Evolutionary conservation across 2,797 vertebrate genomes (phyloP), one percentile per base, ranked within the genome.

Genomic region (Eleutherodactylus coqui): DNA sequence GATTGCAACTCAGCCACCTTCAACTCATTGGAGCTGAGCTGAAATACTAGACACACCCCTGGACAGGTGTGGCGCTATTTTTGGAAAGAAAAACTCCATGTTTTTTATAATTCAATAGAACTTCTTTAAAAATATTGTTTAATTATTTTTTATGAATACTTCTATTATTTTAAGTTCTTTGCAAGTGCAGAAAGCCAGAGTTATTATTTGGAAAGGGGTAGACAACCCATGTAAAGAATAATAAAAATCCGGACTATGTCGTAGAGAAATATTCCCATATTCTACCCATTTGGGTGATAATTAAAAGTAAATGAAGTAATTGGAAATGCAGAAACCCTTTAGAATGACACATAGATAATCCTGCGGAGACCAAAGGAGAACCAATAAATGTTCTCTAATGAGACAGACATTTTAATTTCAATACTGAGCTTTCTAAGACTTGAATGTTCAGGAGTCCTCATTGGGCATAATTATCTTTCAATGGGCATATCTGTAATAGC

Each of bases 241-340:
- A 32, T 51, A 1, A 51, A 32, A 34, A 36, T 36, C 51, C 29
- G 10, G 27, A 21, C 7, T 41, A 62, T n/a, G 51, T 62, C 14
- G 6, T 47, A 47, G 62, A 32, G 19, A 49, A 38, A 29, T 16
- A 47, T 14, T 60, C 5, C n/a, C 8, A 36, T 62, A 60, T 27
- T 51, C 27, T 19, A n/a, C 8, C 7, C 64, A 51, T 70, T 82
- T 70, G n/a, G 10, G 24, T 19, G 29, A 32, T 70, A 82, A 82
- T 34, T 82, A 17, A 82, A 47, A 34, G 58, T 49, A 80, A 49
- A 38, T 82, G 43, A 70, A 16, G 27, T 34, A n/a, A 81, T 47
- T 43, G 43, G 27, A 53, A 49, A 49, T 67, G 47, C 29, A 32
- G 38, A 47, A 80, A 36, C 13, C 27, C 6, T 80, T 80, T 80